Evolutionary conservation across 2,888 invertebrate genomes (phyloP), one percentile per base, ranked within the genome.

Genomic region (Agriopis aurantiaria): DNA sequence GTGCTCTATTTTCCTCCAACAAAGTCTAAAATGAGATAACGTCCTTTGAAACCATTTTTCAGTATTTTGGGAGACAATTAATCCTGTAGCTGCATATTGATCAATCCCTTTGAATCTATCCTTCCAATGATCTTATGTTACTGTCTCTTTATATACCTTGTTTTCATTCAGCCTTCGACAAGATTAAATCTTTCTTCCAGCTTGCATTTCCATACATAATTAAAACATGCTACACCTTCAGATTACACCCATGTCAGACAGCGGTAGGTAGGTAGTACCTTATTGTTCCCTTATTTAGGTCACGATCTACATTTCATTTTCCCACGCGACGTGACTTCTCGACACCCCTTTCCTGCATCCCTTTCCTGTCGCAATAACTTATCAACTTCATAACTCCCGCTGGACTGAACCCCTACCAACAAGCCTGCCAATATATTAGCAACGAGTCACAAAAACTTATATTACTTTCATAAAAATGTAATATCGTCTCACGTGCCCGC

Each of bases 251-350:
- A 23, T 23, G n/a, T 56, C 51, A 55, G 51, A 33, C 65, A 63
- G 41, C 51, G 41, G 56, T 56, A 23, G 17, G 17, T 23, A 23
- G 17, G 17, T 23, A 23, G 17, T 23, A 63, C 8, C 43, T 43
- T 65, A 64, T 71, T 74, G 73, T 76, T 65, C 57, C 67, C 67
- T 52, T 73, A 79, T 75, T 69, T 77, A 65, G 79, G 80, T 77
- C 80, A 76, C 65, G 78, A 74, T 73, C 75, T 65, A 73, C 71
- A 77, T 74, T 71, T 57, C 74, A 68, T 58, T 69, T 52, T 67
- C 61, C 56, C 64, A 65, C 52, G 68, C 65, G 69, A 73, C 71
- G 60, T 69, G 71, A 64, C 51, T 46, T 48, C 49, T 51, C 11
- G 49, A 49, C 61, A 66, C 55, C 69, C 68, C 68, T 67, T 65